Conservation (phyloP, 2,113 vertebrate genomes). For the Amblyornis subalaris region DNA sequence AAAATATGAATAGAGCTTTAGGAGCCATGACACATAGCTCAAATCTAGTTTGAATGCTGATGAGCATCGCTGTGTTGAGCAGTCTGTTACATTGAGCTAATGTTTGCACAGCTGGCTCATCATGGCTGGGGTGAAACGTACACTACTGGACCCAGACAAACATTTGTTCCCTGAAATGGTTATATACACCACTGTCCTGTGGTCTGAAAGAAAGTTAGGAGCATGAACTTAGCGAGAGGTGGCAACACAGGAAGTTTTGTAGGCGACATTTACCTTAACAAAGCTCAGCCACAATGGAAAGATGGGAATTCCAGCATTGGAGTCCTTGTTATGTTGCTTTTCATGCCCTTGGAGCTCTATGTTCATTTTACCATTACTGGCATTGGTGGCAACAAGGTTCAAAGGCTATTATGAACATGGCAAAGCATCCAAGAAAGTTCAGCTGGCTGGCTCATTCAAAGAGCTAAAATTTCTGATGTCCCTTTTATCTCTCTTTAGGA, state of each 20-base stretch:
- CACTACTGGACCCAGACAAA: background rate
- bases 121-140: background rate
- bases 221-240: background rate
- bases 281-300: background rate
- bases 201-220: background rate
- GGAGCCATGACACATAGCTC: background rate
- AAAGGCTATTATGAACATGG: background rate
- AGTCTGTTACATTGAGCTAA: background rate
- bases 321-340: background rate
- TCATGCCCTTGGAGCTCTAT: background rate
- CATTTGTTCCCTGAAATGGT: background rate
- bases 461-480: background rate
- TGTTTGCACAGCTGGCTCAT: conserved; percentile 10
- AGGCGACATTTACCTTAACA: background rate
- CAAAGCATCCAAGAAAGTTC: background rate
- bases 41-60: conserved; percentile 39
- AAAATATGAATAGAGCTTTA: conserved; percentile 2
- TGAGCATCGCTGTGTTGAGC: background rate
- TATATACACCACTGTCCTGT: background rate
- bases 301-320: background rate
- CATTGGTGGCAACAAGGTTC: background rate
- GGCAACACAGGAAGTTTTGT: background rate
- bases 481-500: background rate
- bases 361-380: background rate
- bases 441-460: background rate